A percentile compares a stretch with the other conserved stretches of the same genome.
Conservation (phyloP, 2,113 vertebrate genomes). For the Microtus oregoni region DNA sequence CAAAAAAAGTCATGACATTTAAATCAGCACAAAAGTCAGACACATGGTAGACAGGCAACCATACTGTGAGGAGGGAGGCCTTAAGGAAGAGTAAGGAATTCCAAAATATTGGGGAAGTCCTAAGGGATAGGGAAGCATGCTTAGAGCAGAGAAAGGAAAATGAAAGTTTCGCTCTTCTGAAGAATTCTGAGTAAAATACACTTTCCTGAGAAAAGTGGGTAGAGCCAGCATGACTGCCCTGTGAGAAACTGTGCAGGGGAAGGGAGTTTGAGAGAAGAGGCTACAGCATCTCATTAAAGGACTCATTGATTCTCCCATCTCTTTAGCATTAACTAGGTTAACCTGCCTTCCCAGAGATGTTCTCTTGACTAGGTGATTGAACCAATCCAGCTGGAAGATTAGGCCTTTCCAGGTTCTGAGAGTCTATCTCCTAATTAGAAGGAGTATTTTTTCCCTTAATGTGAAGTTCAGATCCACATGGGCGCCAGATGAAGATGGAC, state of each 20-base stretch:
- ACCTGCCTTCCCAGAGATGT: background rate
- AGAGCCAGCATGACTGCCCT: background rate
- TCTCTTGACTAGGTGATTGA: background rate
- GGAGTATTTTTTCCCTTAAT: background rate
- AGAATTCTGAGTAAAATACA: background rate
- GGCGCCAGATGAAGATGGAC: no score
- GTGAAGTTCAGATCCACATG: no score
- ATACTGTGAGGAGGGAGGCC: no score
- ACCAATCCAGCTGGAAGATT: background rate
- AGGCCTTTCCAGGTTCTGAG: background rate
- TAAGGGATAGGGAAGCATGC: background rate
- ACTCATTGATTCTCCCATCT: background rate
- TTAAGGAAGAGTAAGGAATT: background rate
- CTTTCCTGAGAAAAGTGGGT: background rate
- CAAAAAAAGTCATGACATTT: background rate
- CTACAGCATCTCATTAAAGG: background rate
- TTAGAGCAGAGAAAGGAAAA: background rate
- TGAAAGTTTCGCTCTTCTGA: background rate
- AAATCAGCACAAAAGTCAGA: background rate
- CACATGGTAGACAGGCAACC: background rate
- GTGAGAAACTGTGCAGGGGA: background rate
- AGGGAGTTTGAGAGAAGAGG: background rate
- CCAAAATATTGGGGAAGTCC: background rate
- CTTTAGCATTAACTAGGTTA: background rate
- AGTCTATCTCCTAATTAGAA: background rate